phyloP scores from a whole-genome alignment of 2,888 invertebrate species.

The Lycocerus yunnanus region DNA sequence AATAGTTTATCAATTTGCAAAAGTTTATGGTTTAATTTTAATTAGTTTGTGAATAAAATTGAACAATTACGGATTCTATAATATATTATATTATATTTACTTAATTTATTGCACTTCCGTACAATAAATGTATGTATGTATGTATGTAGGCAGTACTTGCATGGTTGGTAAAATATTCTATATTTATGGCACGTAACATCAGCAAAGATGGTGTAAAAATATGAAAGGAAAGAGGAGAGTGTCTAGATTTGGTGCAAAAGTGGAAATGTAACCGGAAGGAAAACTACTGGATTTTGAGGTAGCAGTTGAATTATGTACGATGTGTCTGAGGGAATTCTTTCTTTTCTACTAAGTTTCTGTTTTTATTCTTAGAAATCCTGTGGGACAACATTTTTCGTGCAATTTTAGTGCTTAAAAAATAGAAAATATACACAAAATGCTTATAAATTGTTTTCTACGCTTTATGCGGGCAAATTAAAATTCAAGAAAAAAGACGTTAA shows the following conservation, averaged over 20 bases:
- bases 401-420: constrained; percentile 1
- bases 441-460: neutral
- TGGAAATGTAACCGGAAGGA: constrained; percentile 56
- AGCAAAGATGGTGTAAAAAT: constrained; percentile 19
- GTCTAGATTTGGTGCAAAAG: constrained; percentile 35
- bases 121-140: neutral
- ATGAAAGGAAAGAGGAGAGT: constrained; percentile 24
- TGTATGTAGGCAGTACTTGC: neutral
- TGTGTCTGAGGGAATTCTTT: constrained; percentile 41
- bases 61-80: neutral
- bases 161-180: constrained; percentile 6
- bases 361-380: constrained; percentile 24
- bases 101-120: neutral
- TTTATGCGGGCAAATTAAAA: neutral
- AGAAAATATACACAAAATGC: neutral
- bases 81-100: too few species aligned
- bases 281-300: constrained; percentile 54
- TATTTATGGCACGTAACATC: constrained; percentile 22
- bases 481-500: neutral
- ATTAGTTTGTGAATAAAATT: neutral
- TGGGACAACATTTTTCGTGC: constrained; percentile 18
- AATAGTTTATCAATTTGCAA: neutral
- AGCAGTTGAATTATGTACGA: constrained; percentile 56
- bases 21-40: neutral
- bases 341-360: constrained; percentile 23